Conservation (phyloP, 2,797 vertebrate species). For the Sylvia borin region DNA sequence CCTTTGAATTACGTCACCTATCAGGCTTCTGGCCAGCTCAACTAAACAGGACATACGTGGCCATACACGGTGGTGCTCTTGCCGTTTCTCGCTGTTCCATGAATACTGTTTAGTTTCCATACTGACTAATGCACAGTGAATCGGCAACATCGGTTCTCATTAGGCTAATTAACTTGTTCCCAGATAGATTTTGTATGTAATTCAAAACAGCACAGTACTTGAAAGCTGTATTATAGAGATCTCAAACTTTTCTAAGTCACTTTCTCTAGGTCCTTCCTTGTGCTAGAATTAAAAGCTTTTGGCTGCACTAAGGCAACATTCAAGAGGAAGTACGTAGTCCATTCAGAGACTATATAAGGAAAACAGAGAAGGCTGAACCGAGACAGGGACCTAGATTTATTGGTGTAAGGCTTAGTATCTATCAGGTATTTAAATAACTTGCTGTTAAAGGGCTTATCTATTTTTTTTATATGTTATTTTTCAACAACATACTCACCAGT, state of each 20-base stretch:
- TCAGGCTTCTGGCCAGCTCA: slow-evolving; percentile 17
- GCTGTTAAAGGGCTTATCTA: neutral
- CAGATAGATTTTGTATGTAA: neutral
- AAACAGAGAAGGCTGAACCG: neutral
- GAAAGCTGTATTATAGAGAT: neutral
- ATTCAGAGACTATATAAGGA: neutral
- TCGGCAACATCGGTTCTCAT: neutral
- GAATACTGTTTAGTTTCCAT: neutral
- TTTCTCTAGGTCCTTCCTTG: neutral
- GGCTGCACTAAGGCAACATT: neutral
- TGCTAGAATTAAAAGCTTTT: neutral
- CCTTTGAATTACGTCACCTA: neutral
- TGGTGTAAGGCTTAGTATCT: neutral
- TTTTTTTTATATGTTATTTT: neutral
- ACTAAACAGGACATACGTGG: neutral
- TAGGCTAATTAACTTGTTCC: slow-evolving; percentile 4
- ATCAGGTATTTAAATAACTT: neutral
- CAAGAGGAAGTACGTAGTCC: neutral
- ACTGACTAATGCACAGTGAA: neutral
- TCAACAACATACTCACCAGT: neutral
- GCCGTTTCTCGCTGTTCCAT: neutral
- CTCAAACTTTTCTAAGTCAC: neutral
- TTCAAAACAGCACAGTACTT: neutral
- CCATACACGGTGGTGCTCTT: neutral
- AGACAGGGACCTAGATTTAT: neutral